phyloP scores from a whole-genome alignment of 1,140 invertebrate genomes.

The Ptiloglossa arizonensis region DNA sequence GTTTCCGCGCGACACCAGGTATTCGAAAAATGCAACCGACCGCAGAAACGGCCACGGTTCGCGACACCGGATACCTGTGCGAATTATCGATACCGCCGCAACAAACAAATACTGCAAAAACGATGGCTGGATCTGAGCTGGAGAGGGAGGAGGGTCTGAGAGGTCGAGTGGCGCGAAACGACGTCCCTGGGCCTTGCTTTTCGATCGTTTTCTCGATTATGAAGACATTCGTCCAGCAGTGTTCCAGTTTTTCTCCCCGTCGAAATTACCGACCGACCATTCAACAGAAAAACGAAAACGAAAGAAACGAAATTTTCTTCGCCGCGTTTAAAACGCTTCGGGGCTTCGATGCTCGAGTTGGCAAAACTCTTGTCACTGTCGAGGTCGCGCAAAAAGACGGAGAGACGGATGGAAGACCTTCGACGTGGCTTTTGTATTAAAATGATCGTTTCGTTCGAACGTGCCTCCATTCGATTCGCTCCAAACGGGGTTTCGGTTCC shows the following conservation, averaged over 20 bases:
- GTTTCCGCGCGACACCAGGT: background rate
- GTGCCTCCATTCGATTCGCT: no score
- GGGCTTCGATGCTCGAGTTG: conserved; percentile 8
- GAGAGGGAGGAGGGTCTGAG: background rate
- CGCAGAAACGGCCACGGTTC: background rate
- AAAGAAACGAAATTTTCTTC: background rate
- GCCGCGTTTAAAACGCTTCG: background rate
- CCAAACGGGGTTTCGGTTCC: background rate
- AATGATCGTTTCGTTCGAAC: background rate
- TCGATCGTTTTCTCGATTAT: background rate
- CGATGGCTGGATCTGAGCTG: background rate
- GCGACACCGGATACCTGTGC: background rate
- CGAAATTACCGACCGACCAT: background rate
- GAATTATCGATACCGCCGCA: background rate
- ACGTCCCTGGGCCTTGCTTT: background rate
- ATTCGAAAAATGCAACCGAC: background rate
- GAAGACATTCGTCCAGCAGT: conserved; percentile 1
- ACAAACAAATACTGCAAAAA: background rate
- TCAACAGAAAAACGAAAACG: background rate
- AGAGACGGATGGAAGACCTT: background rate
- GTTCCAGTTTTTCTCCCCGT: background rate
- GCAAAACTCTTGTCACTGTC: background rate
- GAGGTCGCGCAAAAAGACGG: background rate
- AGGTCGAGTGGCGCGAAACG: background rate
- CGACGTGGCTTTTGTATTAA: background rate